Conservation (phyloP, 1,140 invertebrate genomes). For the Holcopasites calliopsidis region DNA sequence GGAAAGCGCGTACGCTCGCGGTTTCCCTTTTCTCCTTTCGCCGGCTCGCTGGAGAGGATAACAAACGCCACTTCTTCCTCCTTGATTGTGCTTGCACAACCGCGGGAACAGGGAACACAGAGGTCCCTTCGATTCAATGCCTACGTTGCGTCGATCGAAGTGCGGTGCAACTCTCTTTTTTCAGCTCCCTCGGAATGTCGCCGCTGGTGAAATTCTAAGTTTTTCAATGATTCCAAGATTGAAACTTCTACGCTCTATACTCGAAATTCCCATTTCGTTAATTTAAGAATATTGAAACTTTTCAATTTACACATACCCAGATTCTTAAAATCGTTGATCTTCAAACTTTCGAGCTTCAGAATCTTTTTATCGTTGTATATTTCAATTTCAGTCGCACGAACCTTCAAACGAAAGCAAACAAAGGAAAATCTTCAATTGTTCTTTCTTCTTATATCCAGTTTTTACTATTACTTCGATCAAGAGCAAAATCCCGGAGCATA, state of each 20-base stretch:
- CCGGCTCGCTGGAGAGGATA: slow-evolving; percentile 20
- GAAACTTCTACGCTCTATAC: too few relatives aligned
- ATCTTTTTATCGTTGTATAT: too few relatives aligned
- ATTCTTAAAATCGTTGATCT: neutral
- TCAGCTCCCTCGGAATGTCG: too few relatives aligned
- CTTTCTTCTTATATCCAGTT: neutral
- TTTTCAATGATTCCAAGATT: too few relatives aligned
- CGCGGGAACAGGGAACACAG: slow-evolving; percentile 20
- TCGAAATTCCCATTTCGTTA: too few relatives aligned
- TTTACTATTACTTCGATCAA: slow-evolving; percentile 10
- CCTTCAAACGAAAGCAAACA: too few relatives aligned
- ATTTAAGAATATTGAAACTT: too few relatives aligned
- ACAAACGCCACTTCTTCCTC: slow-evolving; percentile 39
- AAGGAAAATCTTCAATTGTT: neutral
- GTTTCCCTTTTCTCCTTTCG: slow-evolving; percentile 12
- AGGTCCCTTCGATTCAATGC: slow-evolving; percentile 34
- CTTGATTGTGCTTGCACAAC: slow-evolving; percentile 33
- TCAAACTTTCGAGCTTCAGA: too few relatives aligned
- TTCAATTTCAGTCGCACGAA: too few relatives aligned
- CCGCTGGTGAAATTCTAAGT: too few relatives aligned
- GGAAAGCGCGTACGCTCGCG: neutral
- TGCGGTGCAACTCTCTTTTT: neutral
- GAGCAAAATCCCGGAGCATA: neutral
- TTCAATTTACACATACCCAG: too few relatives aligned
- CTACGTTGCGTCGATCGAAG: neutral